A percentile compares a stretch with the other conserved stretches of the same genome.
phyloP scores from a whole-genome alignment of 2,797 vertebrate species.

The Gadopsis bispinosus region DNA sequence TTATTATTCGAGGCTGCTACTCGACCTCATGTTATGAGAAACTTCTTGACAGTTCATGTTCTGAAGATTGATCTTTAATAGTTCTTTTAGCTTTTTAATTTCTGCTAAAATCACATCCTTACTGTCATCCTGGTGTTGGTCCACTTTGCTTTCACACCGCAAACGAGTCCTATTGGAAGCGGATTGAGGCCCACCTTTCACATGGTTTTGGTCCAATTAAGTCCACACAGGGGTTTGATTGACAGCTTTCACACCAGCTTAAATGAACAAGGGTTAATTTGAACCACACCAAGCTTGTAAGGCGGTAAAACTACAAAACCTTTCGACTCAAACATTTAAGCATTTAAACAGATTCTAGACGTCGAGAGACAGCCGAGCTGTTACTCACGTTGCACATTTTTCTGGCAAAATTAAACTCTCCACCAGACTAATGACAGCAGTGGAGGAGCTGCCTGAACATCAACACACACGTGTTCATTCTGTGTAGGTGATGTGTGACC shows the following conservation, averaged over 20 bases:
- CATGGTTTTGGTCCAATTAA: not conserved
- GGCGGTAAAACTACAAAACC: not conserved
- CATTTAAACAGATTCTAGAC: not conserved
- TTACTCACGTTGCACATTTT: not conserved
- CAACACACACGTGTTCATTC: conserved; percentile 7
- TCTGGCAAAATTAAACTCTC: conserved; percentile 14
- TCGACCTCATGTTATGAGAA: not conserved
- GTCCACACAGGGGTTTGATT: not conserved
- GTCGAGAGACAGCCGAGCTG: not conserved
- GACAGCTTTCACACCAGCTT: not conserved
- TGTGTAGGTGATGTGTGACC: conserved; percentile 45
- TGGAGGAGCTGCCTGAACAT: conserved; percentile 17
- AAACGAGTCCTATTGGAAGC: not conserved
- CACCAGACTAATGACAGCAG: conserved; percentile 28
- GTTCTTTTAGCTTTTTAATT: too few relatives aligned
- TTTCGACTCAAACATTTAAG: not conserved
- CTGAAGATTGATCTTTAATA: not conserved
- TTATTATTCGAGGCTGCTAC: not conserved
- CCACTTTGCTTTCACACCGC: too few relatives aligned
- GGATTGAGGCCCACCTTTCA: not conserved
- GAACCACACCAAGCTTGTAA: not conserved
- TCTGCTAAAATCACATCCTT: not conserved
- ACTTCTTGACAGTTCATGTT: not conserved
- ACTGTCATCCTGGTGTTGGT: not conserved
- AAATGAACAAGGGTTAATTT: not conserved